phyloP scores from a whole-genome alignment of 2,797 vertebrate species.

The Pseudomugil tenellus region DNA sequence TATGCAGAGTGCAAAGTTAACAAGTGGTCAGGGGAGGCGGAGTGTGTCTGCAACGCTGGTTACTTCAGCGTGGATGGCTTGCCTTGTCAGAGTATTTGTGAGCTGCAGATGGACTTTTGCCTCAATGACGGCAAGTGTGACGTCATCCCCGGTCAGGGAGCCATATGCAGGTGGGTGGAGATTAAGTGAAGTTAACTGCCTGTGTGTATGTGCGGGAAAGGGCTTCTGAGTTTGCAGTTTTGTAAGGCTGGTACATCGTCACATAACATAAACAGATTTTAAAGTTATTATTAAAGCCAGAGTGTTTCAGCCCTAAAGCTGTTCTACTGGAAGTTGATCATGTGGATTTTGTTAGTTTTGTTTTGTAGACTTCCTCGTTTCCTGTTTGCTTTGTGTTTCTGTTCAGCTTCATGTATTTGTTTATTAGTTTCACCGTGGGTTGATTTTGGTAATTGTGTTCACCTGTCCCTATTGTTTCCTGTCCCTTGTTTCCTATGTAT shows the following conservation, averaged over 20 bases:
- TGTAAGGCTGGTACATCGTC: conserved; percentile 5
- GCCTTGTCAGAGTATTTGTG: conserved; percentile 95
- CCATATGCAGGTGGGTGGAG: conserved; percentile 92
- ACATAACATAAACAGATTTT: conserved; percentile 34
- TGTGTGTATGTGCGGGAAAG: conserved; percentile 8
- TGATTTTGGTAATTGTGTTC: too few relatives aligned
- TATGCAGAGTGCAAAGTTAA: conserved; percentile 93
- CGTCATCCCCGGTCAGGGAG: conserved; percentile 93
- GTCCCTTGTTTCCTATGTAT: too few relatives aligned
- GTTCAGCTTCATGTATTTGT: too few relatives aligned
- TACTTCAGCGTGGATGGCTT: conserved; percentile 92
- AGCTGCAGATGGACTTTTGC: conserved; percentile 92
- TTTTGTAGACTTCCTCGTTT: too few relatives aligned
- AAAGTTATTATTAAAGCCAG: not conserved
- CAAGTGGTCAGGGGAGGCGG: conserved; percentile 91
- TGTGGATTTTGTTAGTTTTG: too few relatives aligned
- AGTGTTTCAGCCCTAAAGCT: not conserved
- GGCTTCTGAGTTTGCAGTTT: conserved; percentile 33
- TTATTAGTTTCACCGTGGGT: too few relatives aligned
- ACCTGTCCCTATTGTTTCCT: too few relatives aligned
- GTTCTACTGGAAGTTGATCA: not conserved
- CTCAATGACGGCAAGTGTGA: conserved; percentile 98
- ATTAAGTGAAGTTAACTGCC: conserved; percentile 32
- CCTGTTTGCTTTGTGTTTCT: too few relatives aligned
- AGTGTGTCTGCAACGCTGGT: conserved; percentile 92